Evolutionary conservation across 2,113 vertebrate species (phyloP).

Genomic region (Catagonus wagneri): DNA sequence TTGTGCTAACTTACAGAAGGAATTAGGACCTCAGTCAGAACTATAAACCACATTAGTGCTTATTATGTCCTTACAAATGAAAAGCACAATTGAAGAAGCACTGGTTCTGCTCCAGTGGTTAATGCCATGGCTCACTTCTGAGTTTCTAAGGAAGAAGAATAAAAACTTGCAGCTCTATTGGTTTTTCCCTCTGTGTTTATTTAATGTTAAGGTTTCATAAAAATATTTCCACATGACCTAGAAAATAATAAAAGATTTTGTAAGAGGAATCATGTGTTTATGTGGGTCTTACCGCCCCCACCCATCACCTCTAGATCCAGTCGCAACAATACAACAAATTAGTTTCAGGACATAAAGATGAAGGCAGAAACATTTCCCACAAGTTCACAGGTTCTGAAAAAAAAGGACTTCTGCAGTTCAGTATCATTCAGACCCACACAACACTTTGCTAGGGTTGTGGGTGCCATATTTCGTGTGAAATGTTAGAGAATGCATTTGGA

Average conservation of each 20-base stretch:
- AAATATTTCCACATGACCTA: slow-evolving; percentile 19
- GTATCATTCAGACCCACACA: not conserved
- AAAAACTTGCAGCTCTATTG: slow-evolving; percentile 28
- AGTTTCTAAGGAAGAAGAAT: slow-evolving; percentile 21
- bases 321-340: not conserved
- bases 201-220: slow-evolving; percentile 44
- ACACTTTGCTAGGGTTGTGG: not conserved
- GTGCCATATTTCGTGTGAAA: not conserved
- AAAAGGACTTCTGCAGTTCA: not conserved
- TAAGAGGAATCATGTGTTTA: slow-evolving; percentile 42
- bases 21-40: not conserved
- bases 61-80: slow-evolving; percentile 25
- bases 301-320: not conserved
- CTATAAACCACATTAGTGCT: not conserved
- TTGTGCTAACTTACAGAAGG: not conserved
- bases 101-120: not conserved
- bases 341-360: not conserved
- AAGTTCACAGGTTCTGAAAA: not conserved
- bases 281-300: not conserved
- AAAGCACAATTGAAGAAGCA: slow-evolving; percentile 13
- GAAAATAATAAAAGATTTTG: slow-evolving; percentile 21
- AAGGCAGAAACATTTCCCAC: not conserved
- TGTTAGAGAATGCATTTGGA: not conserved
- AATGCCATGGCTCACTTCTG: not conserved
- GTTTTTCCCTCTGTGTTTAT: slow-evolving; percentile 37